Evolutionary conservation across 2,888 invertebrate species (phyloP), one percentile per base, ranked within the genome.

Genomic region (Kryphioiulus occultus): DNA sequence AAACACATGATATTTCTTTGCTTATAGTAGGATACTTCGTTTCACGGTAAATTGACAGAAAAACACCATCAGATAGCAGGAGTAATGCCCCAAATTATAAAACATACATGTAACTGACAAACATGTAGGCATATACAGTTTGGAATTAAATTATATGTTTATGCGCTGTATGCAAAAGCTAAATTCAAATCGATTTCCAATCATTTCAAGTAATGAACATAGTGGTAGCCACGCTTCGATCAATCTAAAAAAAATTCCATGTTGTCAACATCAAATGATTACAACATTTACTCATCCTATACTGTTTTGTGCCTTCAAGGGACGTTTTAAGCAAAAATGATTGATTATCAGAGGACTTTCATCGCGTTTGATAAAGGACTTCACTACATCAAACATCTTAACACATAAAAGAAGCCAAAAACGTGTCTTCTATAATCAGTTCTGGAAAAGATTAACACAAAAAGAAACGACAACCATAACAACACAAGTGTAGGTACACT

Each of bases 201-300:
- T 30, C 78, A 78, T 30, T 22, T 78, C 26, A 78, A 26, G 30
- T 78, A 78, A 78, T 78, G 78, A 78, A 78, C 30, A 32, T 78
- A 30, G 30, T 78, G 30, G 3, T n/a, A 22, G 26, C 68, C 9
- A 68, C 22, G 12, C 47, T 68, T 10, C 17, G 30, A 78, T 32
- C 78, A 30, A 78, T 78, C 78, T 78, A 30, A 30, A 78, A 78
- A 78, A 26, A 78, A 30, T 59, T 59, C 26, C 17, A 32, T 30
- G 78, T 78, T 78, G 30, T 30, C 78, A 78, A 78, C 78, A 78
- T 78, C 78, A 78, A 78, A 78, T 78, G 78, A 78, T 32, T 78
- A 78, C 17, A 78, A 30, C 30, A 78, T 78, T 32, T 78, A 22
- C 26, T 22, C 17, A 17, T 30, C 78, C 30, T 78, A 30, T 26